These are phyloP conservation scores for Synergus itoensis DNA, from an alignment of 2,888 invertebrate genomes.

Conservation along the genomic window DNA sequence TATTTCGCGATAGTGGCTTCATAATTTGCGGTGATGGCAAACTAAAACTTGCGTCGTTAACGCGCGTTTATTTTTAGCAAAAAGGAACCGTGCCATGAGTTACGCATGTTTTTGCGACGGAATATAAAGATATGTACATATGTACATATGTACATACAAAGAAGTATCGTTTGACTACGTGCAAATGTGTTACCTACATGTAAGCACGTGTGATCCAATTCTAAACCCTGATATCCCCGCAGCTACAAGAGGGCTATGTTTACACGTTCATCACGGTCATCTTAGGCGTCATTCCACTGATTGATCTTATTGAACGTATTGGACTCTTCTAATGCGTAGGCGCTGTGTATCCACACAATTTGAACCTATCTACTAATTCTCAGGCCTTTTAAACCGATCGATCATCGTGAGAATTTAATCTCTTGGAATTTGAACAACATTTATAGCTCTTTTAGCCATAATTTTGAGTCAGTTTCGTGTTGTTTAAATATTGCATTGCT, in stretches of 20 bases:
- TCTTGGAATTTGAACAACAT: background rate
- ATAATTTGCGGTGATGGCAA: background rate
- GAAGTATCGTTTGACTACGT: slow-evolving; percentile 1
- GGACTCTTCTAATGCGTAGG: slow-evolving; percentile 1
- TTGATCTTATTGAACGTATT: slow-evolving; percentile 23
- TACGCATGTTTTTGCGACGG: background rate
- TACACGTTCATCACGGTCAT: slow-evolving; percentile 20
- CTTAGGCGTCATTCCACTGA: slow-evolving; percentile 24
- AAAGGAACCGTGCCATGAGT: slow-evolving; percentile 26
- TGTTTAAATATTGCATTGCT: too few relatives aligned
- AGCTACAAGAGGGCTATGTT: background rate
- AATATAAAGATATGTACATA: slow-evolving; percentile 9
- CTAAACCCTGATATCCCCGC: slow-evolving; percentile 7
- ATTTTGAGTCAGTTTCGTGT: background rate
- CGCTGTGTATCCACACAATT: background rate
- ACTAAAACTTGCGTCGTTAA: slow-evolving; percentile 13
- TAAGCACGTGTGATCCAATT: slow-evolving; percentile 9
- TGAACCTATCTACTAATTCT: background rate
- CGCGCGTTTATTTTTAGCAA: slow-evolving; percentile 17
- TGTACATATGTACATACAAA: background rate
- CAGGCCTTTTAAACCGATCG: background rate
- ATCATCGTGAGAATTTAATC: background rate
- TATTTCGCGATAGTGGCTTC: background rate
- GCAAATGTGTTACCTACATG: background rate
- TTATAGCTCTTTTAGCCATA: background rate